phyloP scores from a whole-genome alignment of 2,888 invertebrate genomes.

The Drosophila quinaria region DNA sequence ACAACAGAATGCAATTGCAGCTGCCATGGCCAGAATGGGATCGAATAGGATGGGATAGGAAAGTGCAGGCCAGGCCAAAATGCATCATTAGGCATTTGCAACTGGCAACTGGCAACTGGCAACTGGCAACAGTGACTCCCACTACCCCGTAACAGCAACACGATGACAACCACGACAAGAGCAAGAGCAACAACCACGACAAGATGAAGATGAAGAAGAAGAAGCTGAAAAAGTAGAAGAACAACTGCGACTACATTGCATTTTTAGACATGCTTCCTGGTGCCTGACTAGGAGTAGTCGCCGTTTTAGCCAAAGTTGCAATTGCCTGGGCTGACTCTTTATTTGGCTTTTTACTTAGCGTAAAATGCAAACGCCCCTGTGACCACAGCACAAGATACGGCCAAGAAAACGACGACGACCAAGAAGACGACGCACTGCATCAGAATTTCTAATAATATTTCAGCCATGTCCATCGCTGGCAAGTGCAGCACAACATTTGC shows the following conservation, averaged over 20 bases:
- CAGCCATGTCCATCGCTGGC: slow-evolving; percentile 64
- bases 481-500: slow-evolving; percentile 62
- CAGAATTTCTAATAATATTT: slow-evolving; percentile 78
- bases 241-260: slow-evolving; percentile 41
- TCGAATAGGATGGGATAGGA: neutral
- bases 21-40: slow-evolving; percentile 15
- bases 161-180: slow-evolving; percentile 67
- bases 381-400: slow-evolving; percentile 43
- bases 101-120: slow-evolving; percentile 38
- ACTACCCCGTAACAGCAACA: slow-evolving; percentile 49
- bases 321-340: slow-evolving; percentile 44
- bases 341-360: slow-evolving; percentile 75
- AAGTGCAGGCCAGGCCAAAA: slow-evolving; percentile 39
- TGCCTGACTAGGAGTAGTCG: slow-evolving; percentile 23
- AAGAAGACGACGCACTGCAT: slow-evolving; percentile 66
- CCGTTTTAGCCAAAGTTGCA: slow-evolving; percentile 8
- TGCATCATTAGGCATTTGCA: slow-evolving; percentile 75
- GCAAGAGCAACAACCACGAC: slow-evolving; percentile 38
- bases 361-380: slow-evolving; percentile 68
- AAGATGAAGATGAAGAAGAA: slow-evolving; percentile 8
- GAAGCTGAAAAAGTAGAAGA: slow-evolving; percentile 1
- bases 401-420: slow-evolving; percentile 9
- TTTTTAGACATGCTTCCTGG: slow-evolving; percentile 79
- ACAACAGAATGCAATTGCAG: slow-evolving; percentile 57
- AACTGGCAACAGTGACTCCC: slow-evolving; percentile 44